phyloP scores from a whole-genome alignment of 92 coral and sea anemone species.

The Parazoanthus darwini region DNA sequence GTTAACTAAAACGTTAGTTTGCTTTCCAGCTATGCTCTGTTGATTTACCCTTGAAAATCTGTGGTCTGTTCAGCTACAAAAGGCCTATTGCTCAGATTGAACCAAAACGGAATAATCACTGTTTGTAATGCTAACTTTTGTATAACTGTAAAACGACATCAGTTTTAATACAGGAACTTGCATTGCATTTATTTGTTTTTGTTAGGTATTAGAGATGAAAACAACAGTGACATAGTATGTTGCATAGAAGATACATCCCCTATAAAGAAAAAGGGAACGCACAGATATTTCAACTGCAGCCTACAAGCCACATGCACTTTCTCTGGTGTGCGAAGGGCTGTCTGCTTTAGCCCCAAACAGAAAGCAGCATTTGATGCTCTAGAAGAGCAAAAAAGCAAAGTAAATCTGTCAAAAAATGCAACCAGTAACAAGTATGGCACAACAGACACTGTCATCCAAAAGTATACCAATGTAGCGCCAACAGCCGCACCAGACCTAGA shows the following conservation, averaged over 20 bases:
- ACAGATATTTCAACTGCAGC: constrained; percentile 23
- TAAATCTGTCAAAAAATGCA: not conserved
- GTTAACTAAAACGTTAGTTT: no score
- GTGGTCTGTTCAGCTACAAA: no score
- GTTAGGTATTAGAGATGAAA: not conserved
- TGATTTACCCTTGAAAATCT: no score
- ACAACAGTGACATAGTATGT: constrained; percentile 7
- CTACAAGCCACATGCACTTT: constrained; percentile 38
- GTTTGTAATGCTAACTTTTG: no score
- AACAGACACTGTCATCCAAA: no score
- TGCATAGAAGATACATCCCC: constrained; percentile 21
- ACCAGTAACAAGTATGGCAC: not conserved
- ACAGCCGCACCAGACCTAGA: constrained; percentile 22
- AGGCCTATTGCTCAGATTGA: no score
- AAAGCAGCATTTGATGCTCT: not conserved
- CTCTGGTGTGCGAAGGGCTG: constrained; percentile 37
- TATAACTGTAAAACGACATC: no score
- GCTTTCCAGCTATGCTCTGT: no score
- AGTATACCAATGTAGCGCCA: not conserved
- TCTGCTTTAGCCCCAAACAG: constrained; percentile 28
- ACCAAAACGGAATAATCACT: no score
- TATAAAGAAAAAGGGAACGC: constrained; percentile 25
- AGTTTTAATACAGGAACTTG: no score
- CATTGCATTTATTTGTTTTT: no score
- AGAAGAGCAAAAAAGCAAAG: constrained; percentile 7